Evolutionary conservation across 2,113 vertebrate genomes (phyloP).

Genomic region (Erinaceus europaeus): DNA sequence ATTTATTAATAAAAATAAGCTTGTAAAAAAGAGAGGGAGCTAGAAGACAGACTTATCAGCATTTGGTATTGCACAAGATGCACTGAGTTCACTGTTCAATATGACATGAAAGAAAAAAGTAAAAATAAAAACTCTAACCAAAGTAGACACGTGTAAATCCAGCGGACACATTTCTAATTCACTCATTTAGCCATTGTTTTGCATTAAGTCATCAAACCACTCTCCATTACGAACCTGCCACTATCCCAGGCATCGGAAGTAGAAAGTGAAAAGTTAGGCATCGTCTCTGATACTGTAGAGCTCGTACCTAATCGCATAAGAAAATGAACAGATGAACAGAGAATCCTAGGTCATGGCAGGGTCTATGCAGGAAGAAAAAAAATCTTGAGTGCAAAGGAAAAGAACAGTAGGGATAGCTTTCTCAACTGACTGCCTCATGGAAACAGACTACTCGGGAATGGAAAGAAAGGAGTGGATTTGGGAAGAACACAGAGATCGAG

Average conservation of each 20-base stretch:
- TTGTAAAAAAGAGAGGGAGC: neutral
- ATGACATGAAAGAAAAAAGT: neutral
- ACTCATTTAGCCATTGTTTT: neutral
- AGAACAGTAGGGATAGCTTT: neutral
- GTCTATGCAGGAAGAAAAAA: neutral
- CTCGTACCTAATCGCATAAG: neutral
- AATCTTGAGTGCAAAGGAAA: neutral
- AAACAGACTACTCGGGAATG: neutral
- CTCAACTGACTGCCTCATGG: neutral
- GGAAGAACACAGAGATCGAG: neutral
- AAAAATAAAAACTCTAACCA: constrained; percentile 6
- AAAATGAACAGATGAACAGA: neutral
- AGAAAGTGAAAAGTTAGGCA: neutral
- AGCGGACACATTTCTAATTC: neutral
- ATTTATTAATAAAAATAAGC: neutral
- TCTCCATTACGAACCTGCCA: constrained; percentile 2
- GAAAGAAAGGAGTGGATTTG: neutral
- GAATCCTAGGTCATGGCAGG: neutral
- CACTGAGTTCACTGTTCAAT: no score
- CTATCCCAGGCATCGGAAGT: neutral
- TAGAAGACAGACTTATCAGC: no score
- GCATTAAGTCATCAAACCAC: neutral
- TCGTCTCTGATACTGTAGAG: neutral
- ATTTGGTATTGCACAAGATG: no score
- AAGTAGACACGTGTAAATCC: neutral